These are phyloP conservation scores for Ophioderma brevispina DNA, from an alignment of 35 echinoderm and acorn worm species.

Conservation along the genomic window DNA sequence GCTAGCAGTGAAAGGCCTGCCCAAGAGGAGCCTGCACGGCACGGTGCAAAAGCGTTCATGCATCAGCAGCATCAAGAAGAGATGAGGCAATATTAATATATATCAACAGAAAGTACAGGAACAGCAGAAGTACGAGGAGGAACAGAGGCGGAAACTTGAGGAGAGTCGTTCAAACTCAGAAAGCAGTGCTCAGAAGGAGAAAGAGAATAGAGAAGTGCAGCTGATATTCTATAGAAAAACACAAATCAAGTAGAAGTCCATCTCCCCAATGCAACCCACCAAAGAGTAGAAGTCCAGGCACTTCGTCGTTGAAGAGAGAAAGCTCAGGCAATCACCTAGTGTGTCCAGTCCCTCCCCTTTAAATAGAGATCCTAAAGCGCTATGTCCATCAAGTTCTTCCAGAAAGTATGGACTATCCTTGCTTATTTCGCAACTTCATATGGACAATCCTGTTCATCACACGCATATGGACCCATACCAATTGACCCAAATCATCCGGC, in stretches of 20 bases:
- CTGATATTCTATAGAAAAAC: background rate
- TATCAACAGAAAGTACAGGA: conserved; percentile 64
- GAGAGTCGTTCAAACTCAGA: conserved; percentile 19
- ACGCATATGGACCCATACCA: conserved; percentile 34
- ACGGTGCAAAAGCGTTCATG: background rate
- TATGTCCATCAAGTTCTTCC: conserved; percentile 5
- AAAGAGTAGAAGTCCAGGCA: background rate
- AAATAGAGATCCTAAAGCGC: background rate
- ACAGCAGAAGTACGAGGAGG: conserved; percentile 39
- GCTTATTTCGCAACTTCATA: conserved; percentile 38
- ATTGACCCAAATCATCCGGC: conserved; percentile 63
- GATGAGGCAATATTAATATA: conserved; percentile 65
- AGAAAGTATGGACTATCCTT: conserved; percentile 10
- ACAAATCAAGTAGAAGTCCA: background rate
- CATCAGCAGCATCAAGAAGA: conserved; percentile 52
- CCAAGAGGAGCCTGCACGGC: background rate
- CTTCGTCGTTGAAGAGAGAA: conserved; percentile 24
- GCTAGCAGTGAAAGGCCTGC: background rate
- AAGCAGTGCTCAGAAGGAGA: conserved; percentile 5
- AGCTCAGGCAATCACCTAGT: conserved; percentile 8
- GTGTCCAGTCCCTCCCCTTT: background rate
- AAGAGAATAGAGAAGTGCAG: background rate
- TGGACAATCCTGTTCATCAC: background rate
- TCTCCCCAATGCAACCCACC: background rate
- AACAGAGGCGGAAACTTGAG: conserved; percentile 47